These are phyloP conservation scores for Lampropteryx suffumata DNA, from an alignment of 2,888 invertebrate genomes.

Conservation along the genomic window DNA sequence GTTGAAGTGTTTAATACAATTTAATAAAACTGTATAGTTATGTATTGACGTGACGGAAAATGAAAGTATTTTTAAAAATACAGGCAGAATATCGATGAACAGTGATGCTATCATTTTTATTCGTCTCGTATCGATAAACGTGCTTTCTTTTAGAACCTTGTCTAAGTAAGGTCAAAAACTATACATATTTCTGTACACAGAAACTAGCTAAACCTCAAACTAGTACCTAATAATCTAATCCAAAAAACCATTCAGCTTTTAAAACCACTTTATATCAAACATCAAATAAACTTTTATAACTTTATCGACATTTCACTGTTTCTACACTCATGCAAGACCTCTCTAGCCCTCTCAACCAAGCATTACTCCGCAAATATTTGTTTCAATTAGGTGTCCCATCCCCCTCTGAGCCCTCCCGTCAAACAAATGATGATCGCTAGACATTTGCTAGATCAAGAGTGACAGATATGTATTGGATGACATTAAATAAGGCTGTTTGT, in stretches of 20 bases:
- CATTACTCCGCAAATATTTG: conserved; percentile 73
- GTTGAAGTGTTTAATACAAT: no score
- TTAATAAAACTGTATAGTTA: no score
- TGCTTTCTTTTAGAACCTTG: neutral
- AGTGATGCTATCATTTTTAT: conserved; percentile 31
- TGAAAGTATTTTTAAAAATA: conserved; percentile 54
- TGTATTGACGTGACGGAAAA: conserved; percentile 46
- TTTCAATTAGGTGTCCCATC: conserved; percentile 67
- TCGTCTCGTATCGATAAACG: conserved; percentile 15
- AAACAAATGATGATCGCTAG: conserved; percentile 69
- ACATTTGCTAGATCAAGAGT: conserved; percentile 62
- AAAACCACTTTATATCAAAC: no score
- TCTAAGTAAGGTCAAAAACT: no score
- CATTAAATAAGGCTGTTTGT: conserved; percentile 29
- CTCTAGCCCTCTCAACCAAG: conserved; percentile 39
- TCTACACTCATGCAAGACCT: conserved; percentile 3
- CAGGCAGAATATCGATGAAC: conserved; percentile 23
- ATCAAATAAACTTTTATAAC: no score
- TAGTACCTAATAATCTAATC: no score
- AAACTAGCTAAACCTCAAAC: no score
- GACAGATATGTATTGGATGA: conserved; percentile 45
- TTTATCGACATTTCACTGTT: conserved; percentile 3
- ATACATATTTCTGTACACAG: no score
- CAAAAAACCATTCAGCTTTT: no score
- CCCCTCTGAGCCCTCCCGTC: conserved; percentile 43